Evolutionary conservation across 2,888 invertebrate genomes (phyloP), one percentile per base, ranked within the genome.

Genomic region (Myathropa florea): DNA sequence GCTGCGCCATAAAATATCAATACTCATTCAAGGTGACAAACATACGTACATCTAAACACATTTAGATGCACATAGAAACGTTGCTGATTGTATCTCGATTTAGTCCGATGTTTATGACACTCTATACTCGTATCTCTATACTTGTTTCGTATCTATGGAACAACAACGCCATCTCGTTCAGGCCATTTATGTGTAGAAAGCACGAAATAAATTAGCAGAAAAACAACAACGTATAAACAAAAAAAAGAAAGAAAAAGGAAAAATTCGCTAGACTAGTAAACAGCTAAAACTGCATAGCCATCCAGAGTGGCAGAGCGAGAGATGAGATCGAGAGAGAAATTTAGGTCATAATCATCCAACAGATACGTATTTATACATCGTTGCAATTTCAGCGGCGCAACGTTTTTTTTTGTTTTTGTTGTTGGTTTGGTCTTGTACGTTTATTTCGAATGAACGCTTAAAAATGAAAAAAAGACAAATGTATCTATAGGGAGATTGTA

Each of bases 101-200:
- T 76, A 80, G 76, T 81, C 21, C 63, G 67, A 85, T 71, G 53
- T 81, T 81, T 85, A 77, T 72, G 76, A 68, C 36, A 55, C 59
- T 53, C 60, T 71, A 53, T 61, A 26, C 3, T 61, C 21, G 33
- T 59, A 46, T 76, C 30, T 77, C 24, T 30, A 23, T 30, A 46
- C 46, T 67, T 61, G 60, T 46, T 71, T 46, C 18, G n/a, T n/a
- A 67, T 67, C 39, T 59, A 39, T 68, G 30, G 46, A 36, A 30
- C 33, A 75, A 57, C 71, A 80, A 67, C 67, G 59, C 65, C 80
- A 84, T 84, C 71, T 76, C 64, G 83, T 79, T 79, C 60, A 30
- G 75, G 81, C 80, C 84, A 85, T 77, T 85, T 85, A 77, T 85
- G 81, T 85, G 84, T 85, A 85, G 84, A 85, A 85, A 85, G 84